These are phyloP conservation scores for Ditylenchus dipsaci DNA, from an alignment of 1,140 invertebrate species.

Conservation along the genomic window DNA sequence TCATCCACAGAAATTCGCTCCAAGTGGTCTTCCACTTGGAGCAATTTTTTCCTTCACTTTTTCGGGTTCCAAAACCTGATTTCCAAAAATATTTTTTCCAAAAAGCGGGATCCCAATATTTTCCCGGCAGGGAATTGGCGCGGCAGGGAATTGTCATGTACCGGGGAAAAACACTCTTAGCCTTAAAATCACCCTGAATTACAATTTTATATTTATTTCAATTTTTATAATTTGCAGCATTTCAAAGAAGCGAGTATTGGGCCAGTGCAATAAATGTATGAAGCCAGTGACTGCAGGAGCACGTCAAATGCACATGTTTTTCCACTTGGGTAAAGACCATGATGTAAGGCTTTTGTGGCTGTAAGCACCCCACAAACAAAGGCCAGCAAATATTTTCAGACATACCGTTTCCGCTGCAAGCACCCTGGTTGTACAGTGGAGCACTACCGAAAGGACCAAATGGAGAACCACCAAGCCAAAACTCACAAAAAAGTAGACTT, in stretches of 20 bases:
- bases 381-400: conserved; percentile 44
- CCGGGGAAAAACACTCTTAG: no score
- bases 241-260: conserved; percentile 54
- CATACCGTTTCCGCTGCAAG: conserved; percentile 53
- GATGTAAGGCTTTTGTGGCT: conserved; percentile 31
- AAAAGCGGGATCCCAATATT: no score
- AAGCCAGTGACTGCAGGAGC: conserved; percentile 57
- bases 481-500: conserved; percentile 50
- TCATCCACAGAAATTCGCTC: no score
- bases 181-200: no score
- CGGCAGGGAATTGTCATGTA: no score
- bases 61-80: no score
- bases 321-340: conserved; percentile 53
- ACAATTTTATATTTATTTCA: no score
- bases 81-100: no score
- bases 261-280: conserved; percentile 47
- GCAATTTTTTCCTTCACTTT: no score
- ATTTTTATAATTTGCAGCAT: conserved; percentile 22
- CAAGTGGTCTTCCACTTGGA: no score
- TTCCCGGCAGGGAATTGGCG: no score
- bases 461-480: conserved; percentile 56
- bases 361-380: background rate
- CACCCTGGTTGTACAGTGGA: conserved; percentile 48
- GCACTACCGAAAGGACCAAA: conserved; percentile 57
- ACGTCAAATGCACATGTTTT: conserved; percentile 58